A percentile compares a stretch with the other conserved stretches of the same genome.
These are phyloP conservation scores for Bos taurus DNA, from an alignment of 2,113 vertebrate genomes.

Conservation along the genomic window DNA sequence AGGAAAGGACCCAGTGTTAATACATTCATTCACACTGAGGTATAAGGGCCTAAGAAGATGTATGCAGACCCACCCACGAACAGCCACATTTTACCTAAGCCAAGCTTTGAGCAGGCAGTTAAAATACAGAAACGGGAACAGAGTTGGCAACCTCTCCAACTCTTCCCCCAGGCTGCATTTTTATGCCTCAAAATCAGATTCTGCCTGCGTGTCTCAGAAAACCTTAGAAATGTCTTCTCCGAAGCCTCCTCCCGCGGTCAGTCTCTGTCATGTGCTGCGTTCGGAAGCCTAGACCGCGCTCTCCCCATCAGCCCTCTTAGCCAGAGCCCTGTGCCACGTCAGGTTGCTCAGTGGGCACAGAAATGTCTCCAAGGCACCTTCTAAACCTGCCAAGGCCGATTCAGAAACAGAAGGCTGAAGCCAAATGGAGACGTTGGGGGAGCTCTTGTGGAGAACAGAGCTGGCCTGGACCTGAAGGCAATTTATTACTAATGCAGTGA, in stretches of 20 bases:
- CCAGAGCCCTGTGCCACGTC: background rate
- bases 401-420: background rate
- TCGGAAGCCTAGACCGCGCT: background rate
- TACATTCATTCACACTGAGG: background rate
- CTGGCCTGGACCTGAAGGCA: background rate
- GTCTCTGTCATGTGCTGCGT: background rate
- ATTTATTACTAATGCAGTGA: background rate
- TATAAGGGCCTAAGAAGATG: background rate
- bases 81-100: background rate
- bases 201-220: background rate
- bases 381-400: constrained; percentile 10
- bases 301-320: background rate
- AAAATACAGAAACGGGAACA: background rate
- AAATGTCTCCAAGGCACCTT: constrained; percentile 6
- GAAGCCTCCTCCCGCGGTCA: background rate
- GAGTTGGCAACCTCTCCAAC: background rate
- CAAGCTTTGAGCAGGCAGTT: background rate
- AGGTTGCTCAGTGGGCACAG: background rate
- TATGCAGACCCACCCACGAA: background rate
- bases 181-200: background rate
- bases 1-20: background rate
- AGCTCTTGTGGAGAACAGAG: background rate
- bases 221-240: background rate
- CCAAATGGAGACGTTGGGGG: background rate
- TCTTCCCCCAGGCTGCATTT: background rate